A percentile compares a stretch with the other conserved stretches of the same genome.
These are phyloP conservation scores for Chondrilla cf. caribensis DNA, from an alignment of 37 sponge, comb jelly and placozoan species.

Conservation along the genomic window DNA sequence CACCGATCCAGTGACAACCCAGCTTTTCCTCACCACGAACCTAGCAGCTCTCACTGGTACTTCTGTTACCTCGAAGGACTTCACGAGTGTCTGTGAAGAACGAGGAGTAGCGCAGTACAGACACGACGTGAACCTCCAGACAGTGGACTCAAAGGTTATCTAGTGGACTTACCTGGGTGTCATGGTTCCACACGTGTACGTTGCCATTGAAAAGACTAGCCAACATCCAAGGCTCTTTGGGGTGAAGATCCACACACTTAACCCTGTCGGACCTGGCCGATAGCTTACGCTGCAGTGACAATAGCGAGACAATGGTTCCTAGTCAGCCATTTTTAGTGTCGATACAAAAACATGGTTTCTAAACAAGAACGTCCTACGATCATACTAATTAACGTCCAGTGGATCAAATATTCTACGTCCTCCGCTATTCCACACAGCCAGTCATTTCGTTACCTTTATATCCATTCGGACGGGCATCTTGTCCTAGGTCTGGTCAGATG, in stretches of 20 bases:
- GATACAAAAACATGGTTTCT: neutral
- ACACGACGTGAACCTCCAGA: neutral
- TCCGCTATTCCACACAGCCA: neutral
- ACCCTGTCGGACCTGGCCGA: conserved; percentile 96
- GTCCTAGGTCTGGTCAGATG: neutral
- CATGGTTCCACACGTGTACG: conserved; percentile 97
- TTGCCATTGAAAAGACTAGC: conserved; percentile 95
- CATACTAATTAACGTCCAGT: neutral
- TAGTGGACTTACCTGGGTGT: conserved; percentile 61
- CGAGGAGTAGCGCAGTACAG: neutral
- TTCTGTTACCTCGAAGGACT: conserved; percentile 91
- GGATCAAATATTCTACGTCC: neutral
- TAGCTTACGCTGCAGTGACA: conserved; percentile 68
- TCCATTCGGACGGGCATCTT: conserved; percentile 86
- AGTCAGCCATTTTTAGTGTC: too few species aligned
- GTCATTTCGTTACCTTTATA: conserved; percentile 53
- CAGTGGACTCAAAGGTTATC: neutral
- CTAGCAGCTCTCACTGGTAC: conserved; percentile 80
- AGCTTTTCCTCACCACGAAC: conserved; percentile 93
- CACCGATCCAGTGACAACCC: conserved; percentile 94
- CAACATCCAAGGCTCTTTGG: conserved; percentile 97
- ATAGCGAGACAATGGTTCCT: neutral
- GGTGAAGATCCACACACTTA: conserved; percentile 92
- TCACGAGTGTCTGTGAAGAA: conserved; percentile 77
- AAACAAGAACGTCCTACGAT: neutral